These are phyloP conservation scores for Hyles euphorbiae DNA, from an alignment of 1,140 invertebrate species.

Conservation along the genomic window DNA sequence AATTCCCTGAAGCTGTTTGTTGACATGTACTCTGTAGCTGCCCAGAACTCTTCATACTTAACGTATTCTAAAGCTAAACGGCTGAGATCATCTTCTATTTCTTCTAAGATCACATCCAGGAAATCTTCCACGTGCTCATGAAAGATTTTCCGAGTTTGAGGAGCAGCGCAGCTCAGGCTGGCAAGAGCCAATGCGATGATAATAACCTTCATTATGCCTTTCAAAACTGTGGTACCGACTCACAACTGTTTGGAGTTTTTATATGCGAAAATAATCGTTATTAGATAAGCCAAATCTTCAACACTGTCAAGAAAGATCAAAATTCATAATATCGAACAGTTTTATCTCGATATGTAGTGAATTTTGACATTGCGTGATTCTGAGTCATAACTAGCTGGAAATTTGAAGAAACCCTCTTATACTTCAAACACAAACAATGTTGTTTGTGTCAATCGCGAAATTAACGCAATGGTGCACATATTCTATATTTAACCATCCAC, in stretches of 20 bases:
- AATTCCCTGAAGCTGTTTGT: conserved; percentile 45
- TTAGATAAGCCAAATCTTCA: conserved; percentile 1
- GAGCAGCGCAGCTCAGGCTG: conserved; percentile 36
- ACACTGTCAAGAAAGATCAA: background rate
- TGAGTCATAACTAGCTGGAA: no score
- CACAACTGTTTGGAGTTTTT: conserved; percentile 3
- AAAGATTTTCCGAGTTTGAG: conserved; percentile 54
- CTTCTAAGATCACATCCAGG: conserved; percentile 38
- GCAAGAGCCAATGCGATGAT: conserved; percentile 38
- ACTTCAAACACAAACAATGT: no score
- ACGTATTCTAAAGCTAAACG: conserved; percentile 36
- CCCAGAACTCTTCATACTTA: conserved; percentile 49
- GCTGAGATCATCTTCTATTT: conserved; percentile 31
- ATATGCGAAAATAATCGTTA: background rate
- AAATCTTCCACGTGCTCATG: conserved; percentile 62
- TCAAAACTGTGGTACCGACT: conserved; percentile 1
- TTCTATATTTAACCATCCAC: no score
- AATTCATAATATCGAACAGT: no score
- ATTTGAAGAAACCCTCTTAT: no score
- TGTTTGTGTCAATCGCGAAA: no score
- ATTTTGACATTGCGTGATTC: no score
- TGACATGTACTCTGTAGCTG: conserved; percentile 36
- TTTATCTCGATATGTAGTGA: no score
- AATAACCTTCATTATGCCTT: conserved; percentile 9
- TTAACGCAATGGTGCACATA: no score